These are phyloP conservation scores for Anolis sagrei DNA, from an alignment of 2,113 vertebrate genomes.

Conservation along the genomic window DNA sequence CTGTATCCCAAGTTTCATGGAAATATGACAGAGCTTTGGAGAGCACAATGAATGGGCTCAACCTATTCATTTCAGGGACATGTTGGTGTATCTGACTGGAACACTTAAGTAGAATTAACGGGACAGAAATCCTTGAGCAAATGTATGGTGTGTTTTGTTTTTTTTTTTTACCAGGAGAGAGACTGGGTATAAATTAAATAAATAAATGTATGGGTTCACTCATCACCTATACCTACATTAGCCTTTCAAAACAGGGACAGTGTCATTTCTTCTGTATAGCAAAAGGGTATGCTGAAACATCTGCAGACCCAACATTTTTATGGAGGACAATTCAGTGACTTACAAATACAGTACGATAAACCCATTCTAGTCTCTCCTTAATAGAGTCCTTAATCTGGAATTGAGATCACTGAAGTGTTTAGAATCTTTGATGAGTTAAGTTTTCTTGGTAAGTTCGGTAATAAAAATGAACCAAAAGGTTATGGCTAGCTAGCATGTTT, in stretches of 20 bases:
- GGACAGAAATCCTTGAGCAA: not conserved
- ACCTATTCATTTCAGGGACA: not conserved
- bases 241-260: not conserved
- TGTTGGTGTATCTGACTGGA: too few relatives aligned
- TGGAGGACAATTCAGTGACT: too few relatives aligned
- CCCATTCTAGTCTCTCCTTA: too few relatives aligned
- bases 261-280: too few relatives aligned
- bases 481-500: constrained; percentile 60
- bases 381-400: not conserved
- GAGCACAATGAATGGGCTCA: not conserved
- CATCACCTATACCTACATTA: not conserved
- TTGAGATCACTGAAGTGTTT: not conserved
- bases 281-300: too few relatives aligned
- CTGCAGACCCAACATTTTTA: not conserved
- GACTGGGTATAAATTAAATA: too few relatives aligned
- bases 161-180: too few relatives aligned
- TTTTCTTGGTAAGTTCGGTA: constrained; percentile 62
- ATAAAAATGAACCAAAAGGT: constrained; percentile 64
- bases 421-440: not conserved
- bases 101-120: not conserved
- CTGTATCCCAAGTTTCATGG: not conserved
- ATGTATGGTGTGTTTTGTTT: not conserved
- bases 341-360: too few relatives aligned
- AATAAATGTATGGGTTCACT: too few relatives aligned
- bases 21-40: not conserved